Evolutionary conservation across 2,797 vertebrate species (phyloP).

Genomic region (Masticophis lateralis): DNA sequence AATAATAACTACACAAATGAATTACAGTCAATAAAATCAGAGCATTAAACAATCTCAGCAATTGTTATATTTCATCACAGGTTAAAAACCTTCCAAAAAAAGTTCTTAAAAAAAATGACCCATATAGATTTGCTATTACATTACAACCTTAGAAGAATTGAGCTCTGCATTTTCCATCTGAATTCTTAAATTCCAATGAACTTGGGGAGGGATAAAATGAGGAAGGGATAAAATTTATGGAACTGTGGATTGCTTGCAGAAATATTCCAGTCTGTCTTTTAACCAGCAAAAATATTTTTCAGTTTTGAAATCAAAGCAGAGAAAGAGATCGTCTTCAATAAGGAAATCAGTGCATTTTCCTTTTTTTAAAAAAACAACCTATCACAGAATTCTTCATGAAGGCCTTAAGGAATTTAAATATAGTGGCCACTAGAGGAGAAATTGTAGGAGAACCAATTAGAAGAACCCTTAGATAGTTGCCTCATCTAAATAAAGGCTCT

Average conservation of each 20-base stretch:
- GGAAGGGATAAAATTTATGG: not conserved
- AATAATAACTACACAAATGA: not conserved
- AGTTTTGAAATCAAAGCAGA: not conserved
- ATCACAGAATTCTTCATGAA: not conserved
- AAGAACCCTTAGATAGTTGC: conserved; percentile 25
- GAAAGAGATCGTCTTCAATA: not conserved
- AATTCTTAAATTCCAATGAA: not conserved
- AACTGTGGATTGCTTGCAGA: not conserved
- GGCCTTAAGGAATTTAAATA: not conserved
- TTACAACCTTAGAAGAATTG: not conserved
- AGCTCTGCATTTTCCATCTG: too few species aligned
- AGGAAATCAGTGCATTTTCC: not conserved
- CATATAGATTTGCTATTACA: not conserved
- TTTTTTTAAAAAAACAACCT: not conserved
- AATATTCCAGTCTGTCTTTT: not conserved
- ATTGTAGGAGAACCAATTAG: not conserved
- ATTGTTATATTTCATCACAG: not conserved
- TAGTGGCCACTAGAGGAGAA: conserved; percentile 4
- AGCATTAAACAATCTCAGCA: not conserved
- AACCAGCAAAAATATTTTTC: not conserved
- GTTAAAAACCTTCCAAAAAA: not conserved
- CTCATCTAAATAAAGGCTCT: conserved; percentile 20
- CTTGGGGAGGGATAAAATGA: not conserved
- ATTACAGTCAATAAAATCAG: not conserved
- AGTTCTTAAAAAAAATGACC: not conserved